phyloP scores from a whole-genome alignment of 2,797 vertebrate genomes.

The Amblyraja radiata region DNA sequence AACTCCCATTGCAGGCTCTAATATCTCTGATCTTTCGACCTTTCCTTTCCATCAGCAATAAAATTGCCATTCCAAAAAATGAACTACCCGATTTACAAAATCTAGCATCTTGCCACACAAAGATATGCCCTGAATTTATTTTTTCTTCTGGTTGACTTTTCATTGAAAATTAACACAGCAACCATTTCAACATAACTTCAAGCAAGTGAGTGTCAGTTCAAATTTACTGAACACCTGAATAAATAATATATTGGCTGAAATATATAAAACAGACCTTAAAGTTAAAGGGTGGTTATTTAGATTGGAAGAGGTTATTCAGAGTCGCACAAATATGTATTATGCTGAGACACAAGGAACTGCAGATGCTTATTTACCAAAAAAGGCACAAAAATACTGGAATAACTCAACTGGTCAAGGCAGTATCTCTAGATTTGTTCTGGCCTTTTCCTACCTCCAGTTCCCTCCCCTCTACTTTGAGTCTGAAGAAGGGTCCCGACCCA shows the following conservation, averaged over 20 bases:
- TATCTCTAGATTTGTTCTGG: too few species aligned
- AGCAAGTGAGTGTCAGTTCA: background rate
- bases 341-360: too few species aligned
- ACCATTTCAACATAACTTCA: background rate
- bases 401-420: too few species aligned
- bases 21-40: conserved; percentile 47
- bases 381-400: too few species aligned
- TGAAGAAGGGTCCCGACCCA: too few species aligned
- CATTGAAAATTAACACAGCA: background rate
- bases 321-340: background rate
- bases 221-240: background rate
- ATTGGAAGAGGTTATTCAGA: background rate
- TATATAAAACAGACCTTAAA: background rate
- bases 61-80: conserved; percentile 38
- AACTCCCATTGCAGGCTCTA: conserved; percentile 36
- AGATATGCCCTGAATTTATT: background rate
- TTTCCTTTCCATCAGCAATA: conserved; percentile 49
- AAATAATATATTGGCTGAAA: background rate
- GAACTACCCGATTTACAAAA: background rate
- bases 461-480: too few species aligned
- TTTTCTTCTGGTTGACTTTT: background rate
- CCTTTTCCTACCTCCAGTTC: too few species aligned
- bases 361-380: too few species aligned
- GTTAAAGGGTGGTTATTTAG: background rate
- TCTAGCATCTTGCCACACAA: background rate